A percentile compares a stretch with the other conserved stretches of the same genome.
Conservation (phyloP, 2,888 invertebrate genomes). For the Automeris io region DNA sequence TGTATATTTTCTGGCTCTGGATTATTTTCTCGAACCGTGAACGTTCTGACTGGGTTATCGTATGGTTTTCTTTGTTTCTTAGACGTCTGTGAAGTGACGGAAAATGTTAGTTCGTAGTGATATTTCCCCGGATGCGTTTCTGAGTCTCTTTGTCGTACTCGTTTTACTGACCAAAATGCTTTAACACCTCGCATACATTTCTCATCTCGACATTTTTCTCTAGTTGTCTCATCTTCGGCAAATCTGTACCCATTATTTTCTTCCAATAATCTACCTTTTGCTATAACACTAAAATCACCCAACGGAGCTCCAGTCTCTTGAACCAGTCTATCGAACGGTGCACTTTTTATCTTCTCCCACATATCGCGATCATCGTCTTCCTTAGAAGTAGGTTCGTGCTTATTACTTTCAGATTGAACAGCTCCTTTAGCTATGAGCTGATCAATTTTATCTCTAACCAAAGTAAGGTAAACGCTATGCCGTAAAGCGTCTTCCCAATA, state of each 20-base stretch:
- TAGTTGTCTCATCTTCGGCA: conserved; percentile 59
- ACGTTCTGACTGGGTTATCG: conserved; percentile 78
- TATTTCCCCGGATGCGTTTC: conserved; percentile 61
- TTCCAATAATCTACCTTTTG: conserved; percentile 79
- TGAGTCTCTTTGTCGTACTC: conserved; percentile 79
- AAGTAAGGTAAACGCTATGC: conserved; percentile 81
- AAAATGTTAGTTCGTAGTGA: conserved; percentile 82
- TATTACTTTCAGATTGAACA: conserved; percentile 35
- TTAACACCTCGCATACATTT: conserved; percentile 72
- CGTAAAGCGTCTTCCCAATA: conserved; percentile 83
- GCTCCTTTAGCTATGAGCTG: conserved; percentile 61
- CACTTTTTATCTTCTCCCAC: conserved; percentile 68
- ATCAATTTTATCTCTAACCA: conserved; percentile 75
- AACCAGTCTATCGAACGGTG: conserved; percentile 55
- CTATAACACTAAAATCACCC: conserved; percentile 80
- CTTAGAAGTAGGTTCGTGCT: conserved; percentile 37
- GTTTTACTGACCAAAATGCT: conserved; percentile 83
- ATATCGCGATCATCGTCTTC: conserved; percentile 62
- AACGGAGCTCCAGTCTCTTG: conserved; percentile 68
- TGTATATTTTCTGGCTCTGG: conserved; percentile 37
- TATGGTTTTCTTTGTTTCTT: conserved; percentile 61
- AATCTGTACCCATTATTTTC: conserved; percentile 73
- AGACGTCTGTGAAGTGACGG: conserved; percentile 75
- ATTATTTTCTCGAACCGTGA: conserved; percentile 75
- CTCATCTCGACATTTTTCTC: conserved; percentile 51